Conservation (phyloP, 1,140 invertebrate genomes). For the Pararge aegeria region DNA sequence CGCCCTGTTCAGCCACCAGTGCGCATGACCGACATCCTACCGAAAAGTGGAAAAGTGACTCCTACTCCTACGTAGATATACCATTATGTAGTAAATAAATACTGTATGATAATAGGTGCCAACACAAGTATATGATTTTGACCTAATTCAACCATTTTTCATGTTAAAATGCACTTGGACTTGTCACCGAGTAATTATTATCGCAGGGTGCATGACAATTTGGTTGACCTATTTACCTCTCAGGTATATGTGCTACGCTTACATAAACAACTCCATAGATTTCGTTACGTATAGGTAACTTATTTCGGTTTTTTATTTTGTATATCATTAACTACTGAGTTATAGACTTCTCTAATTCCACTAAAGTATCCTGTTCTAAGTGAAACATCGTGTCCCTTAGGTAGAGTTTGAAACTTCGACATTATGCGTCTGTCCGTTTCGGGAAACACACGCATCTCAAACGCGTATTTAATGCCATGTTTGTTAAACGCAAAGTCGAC, state of each 20-base stretch:
- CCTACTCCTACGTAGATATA: slow-evolving; percentile 75
- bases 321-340: slow-evolving; percentile 40
- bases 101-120: slow-evolving; percentile 64
- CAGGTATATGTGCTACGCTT: background rate
- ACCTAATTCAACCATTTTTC: slow-evolving; percentile 43
- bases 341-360: slow-evolving; percentile 60
- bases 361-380: slow-evolving; percentile 56
- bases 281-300: slow-evolving; percentile 20
- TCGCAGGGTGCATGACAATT: background rate
- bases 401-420: slow-evolving; percentile 53
- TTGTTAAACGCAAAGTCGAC: slow-evolving; percentile 57
- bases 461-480: slow-evolving; percentile 40
- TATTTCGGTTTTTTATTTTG: slow-evolving; percentile 17
- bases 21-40: slow-evolving; percentile 77
- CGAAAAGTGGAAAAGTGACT: slow-evolving; percentile 77
- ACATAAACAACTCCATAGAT: slow-evolving; percentile 20
- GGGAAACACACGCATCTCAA: slow-evolving; percentile 62
- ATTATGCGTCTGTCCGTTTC: slow-evolving; percentile 46
- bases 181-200: slow-evolving; percentile 3
- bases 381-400: slow-evolving; percentile 44
- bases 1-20: slow-evolving; percentile 43
- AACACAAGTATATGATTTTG: slow-evolving; percentile 54
- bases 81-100: slow-evolving; percentile 77
- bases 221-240: slow-evolving; percentile 4
- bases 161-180: slow-evolving; percentile 14